Percentiles rank a stretch among this genome's conserved stretches.
Conservation (phyloP, 2,113 vertebrate genomes). For the Aegotheles bennettii region DNA sequence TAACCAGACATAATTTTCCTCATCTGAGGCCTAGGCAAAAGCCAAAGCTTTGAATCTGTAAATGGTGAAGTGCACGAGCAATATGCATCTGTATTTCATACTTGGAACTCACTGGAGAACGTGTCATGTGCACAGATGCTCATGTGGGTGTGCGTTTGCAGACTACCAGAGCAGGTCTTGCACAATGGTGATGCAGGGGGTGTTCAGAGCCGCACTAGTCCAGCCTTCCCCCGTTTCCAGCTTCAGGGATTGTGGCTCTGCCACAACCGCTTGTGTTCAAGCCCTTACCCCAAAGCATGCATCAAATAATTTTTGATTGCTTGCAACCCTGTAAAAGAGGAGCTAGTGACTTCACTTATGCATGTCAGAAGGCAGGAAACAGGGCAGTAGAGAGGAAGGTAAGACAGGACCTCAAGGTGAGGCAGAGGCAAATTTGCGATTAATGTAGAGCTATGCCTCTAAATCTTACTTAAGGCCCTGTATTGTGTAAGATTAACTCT, state of each 20-base stretch:
- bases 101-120: background rate
- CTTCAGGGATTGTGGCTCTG: background rate
- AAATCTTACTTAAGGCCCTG: background rate
- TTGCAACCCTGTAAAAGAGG: background rate
- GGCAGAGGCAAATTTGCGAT: background rate
- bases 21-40: background rate
- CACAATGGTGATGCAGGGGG: rapidly evolving
- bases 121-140: background rate
- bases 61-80: background rate
- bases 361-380: background rate
- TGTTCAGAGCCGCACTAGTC: background rate
- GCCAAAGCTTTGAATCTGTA: background rate
- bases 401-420: background rate
- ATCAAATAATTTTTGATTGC: background rate
- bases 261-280: background rate
- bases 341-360: background rate
- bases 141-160: rapidly evolving
- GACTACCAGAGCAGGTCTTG: background rate
- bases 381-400: background rate
- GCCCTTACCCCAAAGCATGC: background rate
- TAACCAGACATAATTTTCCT: background rate
- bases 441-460: background rate
- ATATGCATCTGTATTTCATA: rapidly evolving
- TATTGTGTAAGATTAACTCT: background rate
- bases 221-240: background rate